These are phyloP conservation scores for Polypterus bichir DNA, from an alignment of 2,113 vertebrate genomes.

Conservation along the genomic window DNA sequence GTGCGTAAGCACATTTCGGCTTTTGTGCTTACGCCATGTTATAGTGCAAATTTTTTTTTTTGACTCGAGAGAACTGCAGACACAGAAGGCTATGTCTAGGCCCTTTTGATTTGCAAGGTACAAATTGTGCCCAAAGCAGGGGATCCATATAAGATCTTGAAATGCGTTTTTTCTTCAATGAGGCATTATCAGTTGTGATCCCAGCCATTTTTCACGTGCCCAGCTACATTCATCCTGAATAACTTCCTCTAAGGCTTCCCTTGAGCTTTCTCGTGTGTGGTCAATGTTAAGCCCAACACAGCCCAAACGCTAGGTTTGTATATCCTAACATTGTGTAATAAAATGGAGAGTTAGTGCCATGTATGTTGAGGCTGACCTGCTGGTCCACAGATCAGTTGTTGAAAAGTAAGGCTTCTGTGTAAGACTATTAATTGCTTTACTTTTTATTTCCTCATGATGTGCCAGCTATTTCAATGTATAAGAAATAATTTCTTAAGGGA, in stretches of 20 bases:
- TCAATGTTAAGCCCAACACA: background rate
- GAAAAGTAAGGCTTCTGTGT: too few species aligned
- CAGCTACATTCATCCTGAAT: conserved; percentile 6
- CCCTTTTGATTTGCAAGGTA: conserved; percentile 17
- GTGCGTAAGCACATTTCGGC: too few species aligned
- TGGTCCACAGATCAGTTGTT: too few species aligned
- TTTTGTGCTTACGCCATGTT: too few species aligned
- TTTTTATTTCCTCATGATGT: too few species aligned
- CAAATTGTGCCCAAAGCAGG: conserved; percentile 16
- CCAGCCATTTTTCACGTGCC: conserved; percentile 15
- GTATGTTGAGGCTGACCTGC: too few species aligned
- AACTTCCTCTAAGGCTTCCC: conserved; percentile 13
- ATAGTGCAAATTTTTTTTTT: conserved; percentile 6
- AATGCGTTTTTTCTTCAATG: conserved; percentile 17
- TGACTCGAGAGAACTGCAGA: conserved; percentile 11
- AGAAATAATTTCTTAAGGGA: too few species aligned
- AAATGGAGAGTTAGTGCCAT: too few species aligned
- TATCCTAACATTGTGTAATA: background rate
- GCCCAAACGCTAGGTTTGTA: conserved; percentile 11
- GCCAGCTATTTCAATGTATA: too few species aligned
- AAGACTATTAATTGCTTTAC: too few species aligned
- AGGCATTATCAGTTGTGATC: conserved; percentile 20
- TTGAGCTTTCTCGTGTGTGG: conserved; percentile 13
- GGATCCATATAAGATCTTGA: conserved; percentile 16
- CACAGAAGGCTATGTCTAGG: conserved; percentile 12